Conservation (phyloP, 2,113 vertebrate genomes). For the Mobula birostris region DNA sequence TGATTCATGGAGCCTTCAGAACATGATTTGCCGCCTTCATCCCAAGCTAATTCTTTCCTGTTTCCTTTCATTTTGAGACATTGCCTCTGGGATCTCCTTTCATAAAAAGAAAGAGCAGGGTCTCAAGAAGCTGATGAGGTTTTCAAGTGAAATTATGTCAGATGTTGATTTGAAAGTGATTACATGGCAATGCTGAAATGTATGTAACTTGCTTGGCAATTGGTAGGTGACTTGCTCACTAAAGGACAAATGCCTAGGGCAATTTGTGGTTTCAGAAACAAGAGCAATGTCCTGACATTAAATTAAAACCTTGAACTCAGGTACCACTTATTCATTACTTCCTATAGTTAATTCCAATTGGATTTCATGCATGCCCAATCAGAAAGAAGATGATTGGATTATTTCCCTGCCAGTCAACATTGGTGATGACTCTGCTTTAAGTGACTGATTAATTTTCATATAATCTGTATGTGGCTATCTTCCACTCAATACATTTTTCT, state of each 20-base stretch:
- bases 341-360: neutral
- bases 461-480: too few relatives aligned
- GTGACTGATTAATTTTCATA: too few relatives aligned
- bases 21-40: neutral
- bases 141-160: slow-evolving; percentile 16
- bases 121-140: neutral
- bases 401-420: too few relatives aligned
- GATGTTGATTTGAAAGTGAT: neutral
- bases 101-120: neutral
- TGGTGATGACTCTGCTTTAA: too few relatives aligned
- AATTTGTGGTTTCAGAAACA: neutral
- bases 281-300: neutral
- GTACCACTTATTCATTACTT: neutral
- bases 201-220: neutral
- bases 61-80: neutral
- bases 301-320: neutral
- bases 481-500: too few relatives aligned
- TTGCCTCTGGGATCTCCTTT: neutral
- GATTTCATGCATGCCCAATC: too few relatives aligned
- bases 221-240: too few relatives aligned
- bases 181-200: neutral
- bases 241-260: neutral
- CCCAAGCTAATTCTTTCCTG: neutral
- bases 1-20: neutral
- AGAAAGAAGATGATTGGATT: too few relatives aligned